phyloP scores from a whole-genome alignment of 2,113 vertebrate species.

The Chinchilla lanigera region DNA sequence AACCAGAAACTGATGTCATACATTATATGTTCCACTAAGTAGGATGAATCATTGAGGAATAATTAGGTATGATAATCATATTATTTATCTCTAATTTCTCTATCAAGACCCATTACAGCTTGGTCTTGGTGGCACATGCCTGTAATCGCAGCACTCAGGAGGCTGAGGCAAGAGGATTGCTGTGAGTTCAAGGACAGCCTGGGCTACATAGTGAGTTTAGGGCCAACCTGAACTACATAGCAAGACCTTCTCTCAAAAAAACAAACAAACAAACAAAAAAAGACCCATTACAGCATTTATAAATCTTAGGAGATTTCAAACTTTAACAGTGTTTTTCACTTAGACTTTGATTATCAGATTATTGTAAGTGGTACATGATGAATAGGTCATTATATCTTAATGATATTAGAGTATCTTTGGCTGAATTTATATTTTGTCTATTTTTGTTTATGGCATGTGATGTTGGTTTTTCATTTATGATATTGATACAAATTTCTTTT shows the following conservation, averaged over 20 bases:
- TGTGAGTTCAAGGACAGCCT: too few species aligned
- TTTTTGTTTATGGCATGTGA: not conserved
- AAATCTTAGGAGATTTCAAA: conserved; percentile 60
- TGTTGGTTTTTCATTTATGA: not conserved
- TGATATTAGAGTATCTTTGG: not conserved
- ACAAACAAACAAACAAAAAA: not conserved
- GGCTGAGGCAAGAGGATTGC: too few species aligned
- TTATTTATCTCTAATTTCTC: conserved; percentile 71
- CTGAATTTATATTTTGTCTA: conserved; percentile 3
- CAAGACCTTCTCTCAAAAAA: too few species aligned
- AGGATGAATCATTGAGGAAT: conserved; percentile 66
- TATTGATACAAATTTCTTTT: not conserved
- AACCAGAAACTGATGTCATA: conserved; percentile 78
- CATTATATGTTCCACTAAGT: conserved; percentile 79
- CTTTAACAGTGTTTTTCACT: conserved; percentile 42
- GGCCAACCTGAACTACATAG: too few species aligned
- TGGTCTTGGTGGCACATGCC: too few species aligned
- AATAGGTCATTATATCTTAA: conserved; percentile 1
- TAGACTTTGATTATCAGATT: rapidly evolving
- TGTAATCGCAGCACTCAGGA: too few species aligned
- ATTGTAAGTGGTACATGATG: not conserved
- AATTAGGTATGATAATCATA: conserved; percentile 79
- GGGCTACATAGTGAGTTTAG: too few species aligned
- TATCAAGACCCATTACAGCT: conserved; percentile 39
- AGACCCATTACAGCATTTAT: conserved; percentile 46